Conservation (phyloP, 2,888 invertebrate species). For the Tenthredo mesomela region DNA sequence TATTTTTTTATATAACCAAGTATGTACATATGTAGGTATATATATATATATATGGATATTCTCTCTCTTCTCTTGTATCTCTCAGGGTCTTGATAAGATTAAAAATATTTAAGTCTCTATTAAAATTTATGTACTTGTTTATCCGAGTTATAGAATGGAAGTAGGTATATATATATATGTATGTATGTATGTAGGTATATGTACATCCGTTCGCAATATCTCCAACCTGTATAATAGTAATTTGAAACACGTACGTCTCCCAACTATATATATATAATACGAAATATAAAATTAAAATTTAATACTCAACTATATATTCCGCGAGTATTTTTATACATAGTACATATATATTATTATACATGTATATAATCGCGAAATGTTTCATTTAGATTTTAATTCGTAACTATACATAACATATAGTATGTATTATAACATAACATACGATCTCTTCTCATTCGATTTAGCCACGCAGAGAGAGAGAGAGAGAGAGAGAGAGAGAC, state of each 20-base stretch:
- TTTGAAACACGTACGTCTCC: not conserved
- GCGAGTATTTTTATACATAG: not conserved
- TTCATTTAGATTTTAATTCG: not conserved
- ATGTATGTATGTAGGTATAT: not conserved
- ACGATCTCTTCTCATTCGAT: not conserved
- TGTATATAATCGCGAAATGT: not conserved
- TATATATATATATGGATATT: not conserved
- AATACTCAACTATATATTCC: not conserved
- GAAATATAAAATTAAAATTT: too few species aligned
- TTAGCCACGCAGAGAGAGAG: not conserved
- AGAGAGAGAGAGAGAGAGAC: constrained; percentile 3
- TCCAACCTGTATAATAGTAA: not conserved
- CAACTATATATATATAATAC: not conserved
- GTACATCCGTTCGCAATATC: constrained; percentile 33
- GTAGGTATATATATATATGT: not conserved
- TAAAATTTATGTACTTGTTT: constrained; percentile 69
- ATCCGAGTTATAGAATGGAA: constrained; percentile 55
- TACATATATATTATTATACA: not conserved
- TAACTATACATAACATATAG: not conserved
- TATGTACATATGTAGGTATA: not conserved
- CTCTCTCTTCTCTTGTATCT: constrained; percentile 41
- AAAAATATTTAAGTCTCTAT: constrained; percentile 65
- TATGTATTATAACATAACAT: not conserved
- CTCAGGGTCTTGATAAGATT: constrained; percentile 63
- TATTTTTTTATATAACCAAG: not conserved